Evolutionary conservation across 92 coral and sea anemone genomes (phyloP), one percentile per base, ranked within the genome.

Genomic region (Montipora capitata): DNA sequence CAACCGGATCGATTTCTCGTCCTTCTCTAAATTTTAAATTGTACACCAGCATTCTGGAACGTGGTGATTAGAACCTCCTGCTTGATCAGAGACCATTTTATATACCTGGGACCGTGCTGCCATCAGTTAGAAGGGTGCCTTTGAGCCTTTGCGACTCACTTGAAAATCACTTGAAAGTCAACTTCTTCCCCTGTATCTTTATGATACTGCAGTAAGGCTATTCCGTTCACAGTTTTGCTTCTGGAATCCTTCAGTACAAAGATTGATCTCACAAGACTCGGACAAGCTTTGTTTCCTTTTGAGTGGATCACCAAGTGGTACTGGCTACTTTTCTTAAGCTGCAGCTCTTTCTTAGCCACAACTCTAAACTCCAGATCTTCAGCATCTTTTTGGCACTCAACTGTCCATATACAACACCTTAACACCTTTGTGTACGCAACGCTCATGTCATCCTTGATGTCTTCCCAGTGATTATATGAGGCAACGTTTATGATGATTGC

Each of bases 1-100:
- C 94, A 14, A 87, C 92, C 65, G 92, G 94, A 72, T 91, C 94
- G 40, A 89, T 79, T 85, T 74, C 94, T 61, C 59, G 94, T 91
- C 51, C n/a, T n/a, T n/a, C n/a, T n/a, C n/a, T n/a, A n/a, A n/a
- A n/a, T n/a, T n/a, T n/a, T n/a, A n/a, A n/a, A n/a, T n/a, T n/a
- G n/a, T n/a, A n/a, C n/a, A n/a, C n/a, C n/a, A n/a, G n/a, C n/a
- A n/a, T n/a, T n/a, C n/a, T n/a, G n/a, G n/a, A n/a, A n/a, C n/a
- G n/a, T n/a, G n/a, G n/a, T 52, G 76, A 72, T 40, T 78, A 59
- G 94, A 78, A 68, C 94, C 94, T 79, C 94, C 94, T 14, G 41
- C 83, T 85, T 85, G 52, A 27, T 79, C 77, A 49, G 16, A 69
- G 15, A 77, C 78, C 65, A 57, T 17, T 68, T 80, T 79, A 66